phyloP scores from a whole-genome alignment of 2,888 invertebrate genomes.

The Axea sp. region DNA sequence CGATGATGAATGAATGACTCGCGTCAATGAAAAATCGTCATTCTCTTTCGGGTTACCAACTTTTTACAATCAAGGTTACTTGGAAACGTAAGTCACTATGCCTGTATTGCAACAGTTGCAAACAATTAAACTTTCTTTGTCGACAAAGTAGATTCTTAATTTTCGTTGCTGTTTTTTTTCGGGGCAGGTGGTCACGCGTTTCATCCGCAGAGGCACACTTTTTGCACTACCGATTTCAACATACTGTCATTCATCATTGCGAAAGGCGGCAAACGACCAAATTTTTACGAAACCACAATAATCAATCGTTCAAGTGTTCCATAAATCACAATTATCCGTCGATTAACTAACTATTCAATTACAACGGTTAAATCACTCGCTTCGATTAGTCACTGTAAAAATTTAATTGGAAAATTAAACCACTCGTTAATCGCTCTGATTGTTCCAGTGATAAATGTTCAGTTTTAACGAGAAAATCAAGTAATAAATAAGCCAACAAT shows the following conservation, averaged over 20 bases:
- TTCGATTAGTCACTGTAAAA: slow-evolving; percentile 9
- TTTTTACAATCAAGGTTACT: slow-evolving; percentile 33
- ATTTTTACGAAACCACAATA: slow-evolving; percentile 21
- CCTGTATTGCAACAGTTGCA: no score
- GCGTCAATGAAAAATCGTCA: slow-evolving; percentile 25
- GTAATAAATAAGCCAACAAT: no score
- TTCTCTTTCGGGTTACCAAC: slow-evolving; percentile 19
- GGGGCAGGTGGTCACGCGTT: slow-evolving; percentile 26
- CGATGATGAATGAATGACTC: slow-evolving; percentile 37
- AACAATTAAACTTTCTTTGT: slow-evolving; percentile 7
- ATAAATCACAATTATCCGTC: slow-evolving; percentile 25
- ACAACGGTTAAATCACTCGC: slow-evolving; percentile 16
- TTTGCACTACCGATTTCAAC: slow-evolving; percentile 47
- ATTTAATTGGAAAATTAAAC: slow-evolving; percentile 44
- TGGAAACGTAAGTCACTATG: no score
- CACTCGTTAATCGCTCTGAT: slow-evolving; percentile 23
- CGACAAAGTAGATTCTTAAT: slow-evolving; percentile 2
- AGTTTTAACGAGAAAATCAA: no score
- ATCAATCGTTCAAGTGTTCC: slow-evolving; percentile 20
- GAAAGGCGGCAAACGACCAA: slow-evolving; percentile 18
- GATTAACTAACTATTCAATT: slow-evolving; percentile 36
- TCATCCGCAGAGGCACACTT: slow-evolving; percentile 17
- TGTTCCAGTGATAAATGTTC: slow-evolving; percentile 35
- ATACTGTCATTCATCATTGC: slow-evolving; percentile 35
- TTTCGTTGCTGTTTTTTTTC: slow-evolving; percentile 25